These are phyloP conservation scores for Acrocephalus scirpaceus DNA, from an alignment of 2,797 vertebrate species.

Conservation along the genomic window DNA sequence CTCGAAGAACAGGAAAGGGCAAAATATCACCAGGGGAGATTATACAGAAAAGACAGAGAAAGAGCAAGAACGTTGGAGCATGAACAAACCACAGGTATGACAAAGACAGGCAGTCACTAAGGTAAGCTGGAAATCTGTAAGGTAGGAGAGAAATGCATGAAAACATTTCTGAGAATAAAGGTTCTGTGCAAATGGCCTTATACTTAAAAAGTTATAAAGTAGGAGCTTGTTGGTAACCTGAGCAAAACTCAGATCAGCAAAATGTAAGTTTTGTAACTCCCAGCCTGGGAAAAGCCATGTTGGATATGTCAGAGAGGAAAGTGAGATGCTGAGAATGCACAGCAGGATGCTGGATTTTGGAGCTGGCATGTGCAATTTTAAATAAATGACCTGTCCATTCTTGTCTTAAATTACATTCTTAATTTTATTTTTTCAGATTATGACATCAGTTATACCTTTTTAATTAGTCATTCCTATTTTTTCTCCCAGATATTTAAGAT, in stretches of 20 bases:
- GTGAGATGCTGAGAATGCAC: background rate
- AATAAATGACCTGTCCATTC: background rate
- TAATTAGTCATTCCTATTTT: background rate
- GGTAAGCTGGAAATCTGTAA: background rate
- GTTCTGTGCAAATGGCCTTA: background rate
- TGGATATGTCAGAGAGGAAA: background rate
- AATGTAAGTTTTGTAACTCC: background rate
- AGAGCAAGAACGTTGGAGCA: background rate
- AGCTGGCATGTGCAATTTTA: background rate
- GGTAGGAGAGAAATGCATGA: background rate
- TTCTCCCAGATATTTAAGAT: constrained; percentile 26
- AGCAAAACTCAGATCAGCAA: background rate
- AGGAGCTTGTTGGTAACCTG: background rate
- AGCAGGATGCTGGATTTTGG: background rate
- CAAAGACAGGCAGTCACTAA: background rate
- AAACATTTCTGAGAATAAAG: background rate
- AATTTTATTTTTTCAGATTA: background rate
- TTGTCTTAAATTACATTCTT: background rate
- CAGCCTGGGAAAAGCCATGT: accelerated
- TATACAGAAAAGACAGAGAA: background rate
- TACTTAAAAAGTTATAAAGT: background rate
- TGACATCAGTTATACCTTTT: background rate
- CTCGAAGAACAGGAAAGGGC: constrained; percentile 13
- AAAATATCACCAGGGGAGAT: background rate
- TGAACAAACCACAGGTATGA: background rate